Base-by-base conservation (phyloP, 2,113 vertebrate species). In the Bagarius yarrelli region DNA sequence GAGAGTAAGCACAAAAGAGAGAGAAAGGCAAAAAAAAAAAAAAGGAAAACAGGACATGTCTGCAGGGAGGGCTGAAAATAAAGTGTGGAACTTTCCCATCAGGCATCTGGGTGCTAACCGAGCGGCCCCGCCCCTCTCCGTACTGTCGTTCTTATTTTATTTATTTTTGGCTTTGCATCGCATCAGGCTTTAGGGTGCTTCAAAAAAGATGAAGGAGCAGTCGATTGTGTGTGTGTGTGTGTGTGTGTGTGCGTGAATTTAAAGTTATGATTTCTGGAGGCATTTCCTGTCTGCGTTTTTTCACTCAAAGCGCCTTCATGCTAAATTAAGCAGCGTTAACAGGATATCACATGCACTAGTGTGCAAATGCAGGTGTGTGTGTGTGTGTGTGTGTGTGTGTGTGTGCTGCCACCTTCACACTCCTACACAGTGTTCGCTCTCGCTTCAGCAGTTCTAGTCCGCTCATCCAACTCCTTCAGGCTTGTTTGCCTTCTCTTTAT, bases 1-100 rank as follows among this genome's bases (percentile, higher is more conserved):
- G 25, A 50, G 34, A 71, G 57, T 21, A 21, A 52, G 77, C 19
- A 59, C 27, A 61, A 25, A 27, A 52, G 23, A 53, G 57, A 56
- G 36, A 67, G 87, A 70, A 36, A 5, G n/a, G n/a, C n/a, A 67
- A 44, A 19, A 74, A 74, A 73, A 79, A 44, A 52, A 72, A 60
- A 67, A 78, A 79, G 78, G 82, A 91, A 92, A 92, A 92, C 92
- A 90, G 92, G 93, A 92, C 92, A 92, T 90, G 93, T 93, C 93
- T 93, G 88, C 87, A 92, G 93, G 92, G 93, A 93, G 87, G 90
- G 89, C 91, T 93, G 91, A 93, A 91, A 93, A 93, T 93, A 93
- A 94, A 92, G 89, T 92, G 86, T 84, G 90, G 89, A 90, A 92
- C 88, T 89, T 91, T 92, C 92, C 92, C 93, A 92, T 91, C 88